phyloP scores from a whole-genome alignment of 2,113 vertebrate species.

The Oreotrochilus melanogaster region DNA sequence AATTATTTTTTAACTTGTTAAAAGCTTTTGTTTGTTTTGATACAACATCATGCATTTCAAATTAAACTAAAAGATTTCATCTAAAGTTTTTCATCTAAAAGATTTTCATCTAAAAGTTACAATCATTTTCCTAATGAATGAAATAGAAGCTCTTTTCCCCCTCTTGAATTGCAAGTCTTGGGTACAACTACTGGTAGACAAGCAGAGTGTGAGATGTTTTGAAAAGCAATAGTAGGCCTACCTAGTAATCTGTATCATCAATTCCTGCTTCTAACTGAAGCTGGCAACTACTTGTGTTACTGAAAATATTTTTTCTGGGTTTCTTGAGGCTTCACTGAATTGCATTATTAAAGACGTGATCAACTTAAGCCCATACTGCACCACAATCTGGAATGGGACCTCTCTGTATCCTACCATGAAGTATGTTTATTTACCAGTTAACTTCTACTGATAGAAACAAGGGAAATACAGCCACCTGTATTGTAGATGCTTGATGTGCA shows the following conservation, averaged over 20 bases:
- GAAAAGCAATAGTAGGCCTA: neutral
- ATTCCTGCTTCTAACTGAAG: neutral
- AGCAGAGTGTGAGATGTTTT: neutral
- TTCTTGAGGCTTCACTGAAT: neutral
- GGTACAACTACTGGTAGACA: neutral
- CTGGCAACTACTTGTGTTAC: neutral
- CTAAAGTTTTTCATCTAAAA: too few relatives aligned
- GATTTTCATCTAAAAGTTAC: neutral
- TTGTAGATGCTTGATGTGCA: neutral
- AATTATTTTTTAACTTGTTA: neutral
- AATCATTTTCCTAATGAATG: neutral
- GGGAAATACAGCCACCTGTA: neutral
- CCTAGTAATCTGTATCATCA: neutral
- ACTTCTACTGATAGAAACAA: neutral
- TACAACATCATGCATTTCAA: neutral
- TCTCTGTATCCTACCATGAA: neutral
- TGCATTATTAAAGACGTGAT: neutral
- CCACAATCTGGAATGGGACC: neutral
- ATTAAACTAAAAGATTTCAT: neutral
- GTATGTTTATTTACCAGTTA: neutral
- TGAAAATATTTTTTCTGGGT: neutral
- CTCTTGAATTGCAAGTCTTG: neutral
- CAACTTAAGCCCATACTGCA: neutral
- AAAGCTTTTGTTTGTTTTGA: neutral
- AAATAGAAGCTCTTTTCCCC: neutral